Percentiles rank a stretch among this genome's conserved stretches.
Conservation (phyloP, 2,797 vertebrate genomes). For the Chelon auratus region DNA sequence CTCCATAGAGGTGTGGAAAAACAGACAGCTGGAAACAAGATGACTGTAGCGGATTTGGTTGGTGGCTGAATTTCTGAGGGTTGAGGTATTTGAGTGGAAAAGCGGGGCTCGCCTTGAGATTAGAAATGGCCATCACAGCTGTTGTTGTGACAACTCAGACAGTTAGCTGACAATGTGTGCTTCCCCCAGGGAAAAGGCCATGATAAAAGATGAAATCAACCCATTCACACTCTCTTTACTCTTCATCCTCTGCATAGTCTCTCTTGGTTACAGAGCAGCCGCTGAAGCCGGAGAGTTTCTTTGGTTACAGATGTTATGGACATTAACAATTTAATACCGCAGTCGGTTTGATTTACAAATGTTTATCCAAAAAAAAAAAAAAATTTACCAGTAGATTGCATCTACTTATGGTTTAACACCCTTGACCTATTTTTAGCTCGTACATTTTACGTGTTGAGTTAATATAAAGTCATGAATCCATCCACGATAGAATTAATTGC, state of each 20-base stretch:
- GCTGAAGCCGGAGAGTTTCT: conserved; percentile 21
- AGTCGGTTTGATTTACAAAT: conserved; percentile 19
- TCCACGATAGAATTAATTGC: conserved; percentile 63
- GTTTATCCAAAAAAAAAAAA: conserved; percentile 1
- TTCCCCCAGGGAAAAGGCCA: conserved; percentile 61
- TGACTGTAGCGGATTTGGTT: conserved; percentile 31
- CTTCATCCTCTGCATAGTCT: conserved; percentile 39
- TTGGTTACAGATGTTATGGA: conserved; percentile 36
- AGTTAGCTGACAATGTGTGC: conserved; percentile 70
- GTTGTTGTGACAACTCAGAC: conserved; percentile 76
- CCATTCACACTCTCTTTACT: conserved; percentile 60
- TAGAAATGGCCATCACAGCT: conserved; percentile 66
- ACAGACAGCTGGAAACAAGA: conserved; percentile 41
- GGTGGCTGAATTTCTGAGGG: conserved; percentile 33
- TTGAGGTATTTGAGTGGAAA: conserved; percentile 57
- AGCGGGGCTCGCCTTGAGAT: conserved; percentile 54
- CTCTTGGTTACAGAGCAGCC: conserved; percentile 43
- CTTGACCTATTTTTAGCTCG: conserved; percentile 10
- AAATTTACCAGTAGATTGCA: neutral
- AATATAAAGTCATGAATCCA: conserved; percentile 10
- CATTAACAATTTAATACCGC: conserved; percentile 21
- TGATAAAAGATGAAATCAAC: conserved; percentile 71
- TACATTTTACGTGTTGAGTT: neutral
- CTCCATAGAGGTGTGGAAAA: conserved; percentile 44
- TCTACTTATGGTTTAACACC: conserved; percentile 15